Evolutionary conservation across 2,113 vertebrate genomes (phyloP).

Genomic region (Myanophis thanlyinensis): DNA sequence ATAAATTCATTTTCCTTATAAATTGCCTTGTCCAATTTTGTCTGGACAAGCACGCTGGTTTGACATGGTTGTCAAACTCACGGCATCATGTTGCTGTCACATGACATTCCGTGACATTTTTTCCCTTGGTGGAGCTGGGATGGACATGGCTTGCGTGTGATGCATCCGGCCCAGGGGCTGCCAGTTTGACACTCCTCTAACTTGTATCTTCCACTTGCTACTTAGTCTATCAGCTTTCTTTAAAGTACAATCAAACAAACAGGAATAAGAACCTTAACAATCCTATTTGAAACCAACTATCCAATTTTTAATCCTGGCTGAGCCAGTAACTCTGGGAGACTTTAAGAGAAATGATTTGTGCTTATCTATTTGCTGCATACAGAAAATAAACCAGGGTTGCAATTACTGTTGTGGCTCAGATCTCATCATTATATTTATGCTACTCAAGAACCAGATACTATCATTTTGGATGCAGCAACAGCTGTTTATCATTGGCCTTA

Average conservation of each 20-base stretch:
- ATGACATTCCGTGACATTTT: too few relatives aligned
- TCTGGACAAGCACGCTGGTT: not conserved
- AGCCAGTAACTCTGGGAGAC: not conserved
- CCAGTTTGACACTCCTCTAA: too few relatives aligned
- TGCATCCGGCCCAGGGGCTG: too few relatives aligned
- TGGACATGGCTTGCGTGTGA: too few relatives aligned
- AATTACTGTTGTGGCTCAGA: not conserved
- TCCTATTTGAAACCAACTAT: not conserved
- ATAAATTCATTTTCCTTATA: not conserved
- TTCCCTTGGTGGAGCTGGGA: too few relatives aligned
- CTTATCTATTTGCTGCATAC: not conserved
- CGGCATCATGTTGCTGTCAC: too few relatives aligned
- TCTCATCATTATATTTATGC: not conserved
- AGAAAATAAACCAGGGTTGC: not conserved
- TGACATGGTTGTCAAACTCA: not conserved
- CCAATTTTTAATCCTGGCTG: not conserved
- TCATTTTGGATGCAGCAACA: not conserved
- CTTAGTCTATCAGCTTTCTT: not conserved
- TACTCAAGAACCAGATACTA: not conserved
- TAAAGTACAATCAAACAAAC: constrained; percentile 5
- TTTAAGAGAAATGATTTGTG: not conserved
- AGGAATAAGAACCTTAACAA: not conserved
- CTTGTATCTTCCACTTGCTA: not conserved
- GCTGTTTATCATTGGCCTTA: not conserved
- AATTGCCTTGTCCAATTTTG: not conserved